Percentiles rank a stretch among this genome's conserved stretches.
Evolutionary conservation across 2,113 vertebrate species (phyloP).

Genomic region (Zingel zingel): DNA sequence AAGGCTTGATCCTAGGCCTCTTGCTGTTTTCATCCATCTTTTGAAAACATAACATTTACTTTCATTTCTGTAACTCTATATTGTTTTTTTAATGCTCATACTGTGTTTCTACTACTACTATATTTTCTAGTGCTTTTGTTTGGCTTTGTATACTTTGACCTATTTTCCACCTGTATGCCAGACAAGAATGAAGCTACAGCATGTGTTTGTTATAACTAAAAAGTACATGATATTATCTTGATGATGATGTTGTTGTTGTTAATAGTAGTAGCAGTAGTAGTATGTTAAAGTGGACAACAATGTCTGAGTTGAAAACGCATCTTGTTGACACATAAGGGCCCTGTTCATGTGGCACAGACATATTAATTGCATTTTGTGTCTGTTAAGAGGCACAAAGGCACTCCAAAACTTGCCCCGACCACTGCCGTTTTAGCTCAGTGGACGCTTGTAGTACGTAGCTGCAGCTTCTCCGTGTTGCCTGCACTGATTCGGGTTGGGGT

Average conservation of each 20-base stretch:
- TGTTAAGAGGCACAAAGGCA: no score
- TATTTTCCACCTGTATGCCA: constrained; percentile 4
- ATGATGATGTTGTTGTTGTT: background rate
- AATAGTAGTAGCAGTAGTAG: background rate
- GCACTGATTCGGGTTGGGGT: no score
- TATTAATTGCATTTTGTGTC: no score
- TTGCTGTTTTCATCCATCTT: background rate
- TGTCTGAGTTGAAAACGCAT: no score
- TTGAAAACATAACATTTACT: constrained; percentile 5
- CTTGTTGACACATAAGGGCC: no score
- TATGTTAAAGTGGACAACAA: background rate
- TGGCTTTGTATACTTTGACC: background rate
- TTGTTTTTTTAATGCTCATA: background rate
- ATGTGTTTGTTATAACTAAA: background rate
- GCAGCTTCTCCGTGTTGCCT: no score
- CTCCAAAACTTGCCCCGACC: no score
- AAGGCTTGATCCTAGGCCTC: background rate
- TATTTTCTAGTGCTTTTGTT: background rate
- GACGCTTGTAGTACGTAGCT: no score
- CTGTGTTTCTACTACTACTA: background rate
- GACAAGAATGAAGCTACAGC: background rate
- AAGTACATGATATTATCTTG: background rate
- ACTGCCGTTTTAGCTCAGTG: no score
- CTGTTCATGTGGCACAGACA: no score
- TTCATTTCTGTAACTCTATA: constrained; percentile 5